Base-by-base conservation (phyloP, 1,140 invertebrate species). In the Geopemphigus sp. region DNA sequence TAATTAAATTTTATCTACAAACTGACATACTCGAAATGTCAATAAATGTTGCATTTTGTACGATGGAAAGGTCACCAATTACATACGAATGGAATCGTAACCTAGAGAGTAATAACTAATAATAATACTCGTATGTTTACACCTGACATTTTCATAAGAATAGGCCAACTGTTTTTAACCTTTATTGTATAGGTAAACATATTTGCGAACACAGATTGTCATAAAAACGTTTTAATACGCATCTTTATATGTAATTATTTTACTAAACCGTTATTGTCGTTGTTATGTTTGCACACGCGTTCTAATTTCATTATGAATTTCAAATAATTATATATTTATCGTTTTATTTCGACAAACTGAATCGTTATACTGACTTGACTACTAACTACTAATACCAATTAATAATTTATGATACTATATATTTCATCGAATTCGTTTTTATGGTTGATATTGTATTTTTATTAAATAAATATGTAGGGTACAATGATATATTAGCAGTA, bases 21-120 rank as follows among this genome's bases (percentile, higher is more conserved):
- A 72, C 29, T 72, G 68, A n/a, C 68, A 70, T 70, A 70, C 66
- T 10, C 47, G 45, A 70, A 70, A 70, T 70, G 66, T 53, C 66
- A 72, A 72, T 72, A 72, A 72, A 72, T 72, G 68, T 54, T 54
- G 50, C 8, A 72, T 54, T 72, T 72, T 54, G 1, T 39, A 29
- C 5, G 47, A 1, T 3, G 29, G 54, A 54, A 72, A 72, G 68
- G 68, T 54, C 68, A 72, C 47, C 68, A 72, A 54, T 68, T 26
- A n/a, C 26, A 72, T n/a, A 72, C n/a, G n/a, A 68, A 72, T 72
- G 47, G 17, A 53, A 72, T 54, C n/a, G 66, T 68, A 68, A 68
- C 47, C 19, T 72, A 59, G 22, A 74, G 70, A 57, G 72, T 39
- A 74, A 39, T 57, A 50, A 45, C 22, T 39, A 74, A 39, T 57